phyloP scores from a whole-genome alignment of 2,888 invertebrate species.

The Cinara cedri region DNA sequence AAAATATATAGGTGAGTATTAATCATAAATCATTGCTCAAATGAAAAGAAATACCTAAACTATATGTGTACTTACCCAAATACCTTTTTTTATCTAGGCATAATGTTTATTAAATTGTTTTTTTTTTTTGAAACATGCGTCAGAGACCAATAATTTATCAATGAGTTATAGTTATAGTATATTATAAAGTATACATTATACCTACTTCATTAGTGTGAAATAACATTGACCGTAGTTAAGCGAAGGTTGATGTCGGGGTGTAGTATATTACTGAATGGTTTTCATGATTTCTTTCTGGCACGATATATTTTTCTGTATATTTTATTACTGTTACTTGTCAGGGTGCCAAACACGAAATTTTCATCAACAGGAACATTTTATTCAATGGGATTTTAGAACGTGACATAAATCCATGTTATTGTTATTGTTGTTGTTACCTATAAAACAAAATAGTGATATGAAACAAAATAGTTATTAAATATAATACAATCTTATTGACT shows the following conservation, averaged over 20 bases:
- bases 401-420: conserved; percentile 9
- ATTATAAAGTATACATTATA: no score
- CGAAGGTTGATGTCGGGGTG: conserved; percentile 26
- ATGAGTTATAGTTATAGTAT: no score
- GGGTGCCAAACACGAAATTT: conserved; percentile 39
- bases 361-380: conserved; percentile 15
- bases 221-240: conserved; percentile 35
- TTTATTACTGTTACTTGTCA: conserved; percentile 36
- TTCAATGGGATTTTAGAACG: neutral
- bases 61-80: no score
- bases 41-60: no score
- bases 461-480: neutral
- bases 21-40: no score
- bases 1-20: no score
- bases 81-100: no score
- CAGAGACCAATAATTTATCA: neutral
- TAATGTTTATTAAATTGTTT: no score
- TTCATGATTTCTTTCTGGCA: conserved; percentile 31
- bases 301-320: neutral
- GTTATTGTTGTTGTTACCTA: neutral
- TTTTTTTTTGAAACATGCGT: neutral
- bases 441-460: neutral
- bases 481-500: conserved; percentile 5
- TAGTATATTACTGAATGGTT: conserved; percentile 35
- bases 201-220: conserved; percentile 2